Conservation (phyloP, 2,888 invertebrate genomes). For the Microchrysa polita region DNA sequence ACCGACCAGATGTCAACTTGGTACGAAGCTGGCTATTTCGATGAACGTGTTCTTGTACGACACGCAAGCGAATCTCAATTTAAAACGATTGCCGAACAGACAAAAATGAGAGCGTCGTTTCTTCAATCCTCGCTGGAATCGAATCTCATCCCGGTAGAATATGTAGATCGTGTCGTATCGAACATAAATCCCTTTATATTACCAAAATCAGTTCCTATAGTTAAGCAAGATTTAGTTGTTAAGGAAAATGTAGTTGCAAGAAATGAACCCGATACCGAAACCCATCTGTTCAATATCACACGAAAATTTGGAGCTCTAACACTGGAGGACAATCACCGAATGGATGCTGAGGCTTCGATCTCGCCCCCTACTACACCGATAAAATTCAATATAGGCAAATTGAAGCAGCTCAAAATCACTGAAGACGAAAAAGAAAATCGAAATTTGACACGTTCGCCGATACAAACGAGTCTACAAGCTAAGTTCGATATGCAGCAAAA, state of each 20-base stretch:
- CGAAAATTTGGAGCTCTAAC: not conserved
- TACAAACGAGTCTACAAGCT: not conserved
- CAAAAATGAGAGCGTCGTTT: not conserved
- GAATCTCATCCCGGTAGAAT: not conserved
- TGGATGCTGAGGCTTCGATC: not conserved
- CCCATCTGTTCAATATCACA: not conserved
- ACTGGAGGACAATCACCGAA: not conserved
- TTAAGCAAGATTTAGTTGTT: not conserved
- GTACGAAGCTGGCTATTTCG: conserved; percentile 24
- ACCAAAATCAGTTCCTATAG: not conserved
- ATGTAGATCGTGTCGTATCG: not conserved
- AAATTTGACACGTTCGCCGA: not conserved
- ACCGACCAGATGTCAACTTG: conserved; percentile 18
- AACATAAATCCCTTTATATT: conserved; percentile 9
- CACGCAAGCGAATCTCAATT: not conserved
- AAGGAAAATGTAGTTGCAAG: not conserved
- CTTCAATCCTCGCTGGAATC: not conserved
- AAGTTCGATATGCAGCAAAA: conserved; percentile 14
- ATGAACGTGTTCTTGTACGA: not conserved
- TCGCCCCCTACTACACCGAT: not conserved
- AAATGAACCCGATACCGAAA: not conserved
- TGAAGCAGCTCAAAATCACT: not conserved
- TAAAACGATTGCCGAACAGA: conserved; percentile 12
- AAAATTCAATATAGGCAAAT: not conserved
- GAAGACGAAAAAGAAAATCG: not conserved